Evolutionary conservation across 2,113 vertebrate genomes (phyloP).

Genomic region (Notothenia rossii): DNA sequence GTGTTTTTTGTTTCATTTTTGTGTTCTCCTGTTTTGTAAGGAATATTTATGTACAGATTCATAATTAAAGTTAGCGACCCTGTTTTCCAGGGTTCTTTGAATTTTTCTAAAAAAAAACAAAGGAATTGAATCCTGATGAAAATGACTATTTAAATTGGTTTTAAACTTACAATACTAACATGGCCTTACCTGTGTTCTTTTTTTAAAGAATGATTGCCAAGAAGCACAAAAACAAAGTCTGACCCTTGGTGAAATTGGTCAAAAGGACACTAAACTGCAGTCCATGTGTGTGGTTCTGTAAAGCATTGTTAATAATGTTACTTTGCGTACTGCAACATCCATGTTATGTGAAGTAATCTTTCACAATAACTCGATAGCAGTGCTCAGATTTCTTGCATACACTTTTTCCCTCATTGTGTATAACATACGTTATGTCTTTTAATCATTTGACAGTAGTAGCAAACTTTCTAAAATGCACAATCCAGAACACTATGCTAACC

Average conservation of each 20-base stretch:
- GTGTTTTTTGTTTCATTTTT: slow-evolving; percentile 71
- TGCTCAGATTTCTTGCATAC: slow-evolving; percentile 1
- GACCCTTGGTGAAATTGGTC: slow-evolving; percentile 56
- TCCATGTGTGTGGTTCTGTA: slow-evolving; percentile 26
- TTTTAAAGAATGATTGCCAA: slow-evolving; percentile 68
- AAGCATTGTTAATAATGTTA: slow-evolving; percentile 16
- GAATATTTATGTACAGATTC: slow-evolving; percentile 86
- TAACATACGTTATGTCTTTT: slow-evolving; percentile 61
- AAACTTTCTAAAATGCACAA: slow-evolving; percentile 71
- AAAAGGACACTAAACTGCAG: slow-evolving; percentile 67
- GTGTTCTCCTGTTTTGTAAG: slow-evolving; percentile 83
- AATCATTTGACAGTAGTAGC: slow-evolving; percentile 57
- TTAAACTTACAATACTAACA: slow-evolving; percentile 75
- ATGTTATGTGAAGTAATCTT: background rate
- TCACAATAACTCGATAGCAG: slow-evolving; percentile 26
- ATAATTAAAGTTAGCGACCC: slow-evolving; percentile 76
- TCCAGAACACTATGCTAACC: slow-evolving; percentile 74
- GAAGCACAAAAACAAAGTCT: slow-evolving; percentile 78
- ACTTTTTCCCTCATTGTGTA: slow-evolving; percentile 60
- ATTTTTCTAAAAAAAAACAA: slow-evolving; percentile 80
- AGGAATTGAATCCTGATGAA: slow-evolving; percentile 66
- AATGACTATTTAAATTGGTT: slow-evolving; percentile 78
- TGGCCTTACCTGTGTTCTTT: slow-evolving; percentile 79
- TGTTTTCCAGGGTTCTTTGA: slow-evolving; percentile 82
- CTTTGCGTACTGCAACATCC: slow-evolving; percentile 23